A percentile compares a stretch with the other conserved stretches of the same genome.
phyloP scores from a whole-genome alignment of 2,113 vertebrate genomes.

The Rhipidura dahli region DNA sequence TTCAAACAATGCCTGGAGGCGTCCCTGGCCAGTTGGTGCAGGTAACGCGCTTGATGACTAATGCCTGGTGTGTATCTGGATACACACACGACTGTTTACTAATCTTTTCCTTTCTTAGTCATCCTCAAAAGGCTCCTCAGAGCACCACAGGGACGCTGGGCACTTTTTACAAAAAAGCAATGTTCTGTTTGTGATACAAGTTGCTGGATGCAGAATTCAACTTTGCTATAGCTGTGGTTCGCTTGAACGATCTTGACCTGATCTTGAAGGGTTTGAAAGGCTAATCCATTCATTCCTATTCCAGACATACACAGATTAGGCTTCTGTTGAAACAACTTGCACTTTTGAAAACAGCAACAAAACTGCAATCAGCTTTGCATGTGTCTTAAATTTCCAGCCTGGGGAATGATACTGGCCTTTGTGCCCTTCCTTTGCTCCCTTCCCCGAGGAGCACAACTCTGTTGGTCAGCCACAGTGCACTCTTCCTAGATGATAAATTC shows the following conservation, averaged over 20 bases:
- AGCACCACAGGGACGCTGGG: not conserved
- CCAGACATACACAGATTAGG: slow-evolving; percentile 52
- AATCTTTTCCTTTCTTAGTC: not conserved
- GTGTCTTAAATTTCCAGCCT: not conserved
- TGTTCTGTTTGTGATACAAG: not conserved
- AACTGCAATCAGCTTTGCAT: slow-evolving; percentile 29
- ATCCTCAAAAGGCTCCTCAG: not conserved
- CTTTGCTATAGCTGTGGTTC: not conserved
- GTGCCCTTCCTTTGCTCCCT: not conserved
- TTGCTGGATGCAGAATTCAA: not conserved
- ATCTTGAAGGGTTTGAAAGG: slow-evolving; percentile 42
- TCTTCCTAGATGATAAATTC: not conserved
- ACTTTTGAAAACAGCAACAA: slow-evolving; percentile 30
- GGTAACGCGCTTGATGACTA: not conserved
- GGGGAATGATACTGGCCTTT: not conserved
- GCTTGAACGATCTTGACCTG: slow-evolving; percentile 11
- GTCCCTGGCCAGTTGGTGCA: not conserved
- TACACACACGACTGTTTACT: not conserved
- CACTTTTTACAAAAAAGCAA: not conserved
- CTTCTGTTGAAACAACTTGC: slow-evolving; percentile 43
- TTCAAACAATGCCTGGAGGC: not conserved
- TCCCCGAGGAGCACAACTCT: not conserved
- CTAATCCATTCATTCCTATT: slow-evolving; percentile 65
- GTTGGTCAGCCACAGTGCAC: not conserved
- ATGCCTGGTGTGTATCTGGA: not conserved